A percentile compares a stretch with the other conserved stretches of the same genome.
Evolutionary conservation across 2,113 vertebrate genomes (phyloP).

Genomic region (Megaceryle torquata): DNA sequence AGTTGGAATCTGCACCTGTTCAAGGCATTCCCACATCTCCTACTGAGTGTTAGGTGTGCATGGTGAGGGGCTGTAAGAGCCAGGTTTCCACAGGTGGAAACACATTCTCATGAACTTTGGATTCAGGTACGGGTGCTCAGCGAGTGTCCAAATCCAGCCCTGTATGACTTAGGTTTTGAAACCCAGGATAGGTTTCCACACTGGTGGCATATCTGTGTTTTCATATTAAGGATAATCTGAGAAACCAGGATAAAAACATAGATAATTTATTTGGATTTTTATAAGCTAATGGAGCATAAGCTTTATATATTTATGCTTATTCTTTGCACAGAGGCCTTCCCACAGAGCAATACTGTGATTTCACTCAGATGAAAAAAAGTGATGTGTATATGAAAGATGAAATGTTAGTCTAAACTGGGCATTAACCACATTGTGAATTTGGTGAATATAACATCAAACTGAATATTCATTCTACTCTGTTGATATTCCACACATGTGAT

Average conservation of each 20-base stretch:
- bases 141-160: background rate
- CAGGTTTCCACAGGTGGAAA: background rate
- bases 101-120: background rate
- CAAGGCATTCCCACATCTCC: background rate
- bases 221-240: background rate
- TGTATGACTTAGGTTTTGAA: background rate
- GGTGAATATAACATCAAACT: background rate
- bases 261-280: background rate
- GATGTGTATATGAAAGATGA: constrained; percentile 74
- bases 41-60: background rate
- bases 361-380: constrained; percentile 71
- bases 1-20: no score
- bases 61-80: background rate
- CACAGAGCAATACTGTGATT: constrained; percentile 49
- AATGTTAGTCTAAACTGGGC: constrained; percentile 63
- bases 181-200: background rate
- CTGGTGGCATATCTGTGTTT: background rate
- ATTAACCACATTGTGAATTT: background rate
- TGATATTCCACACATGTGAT: background rate
- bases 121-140: background rate
- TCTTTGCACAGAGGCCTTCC: constrained; percentile 64
- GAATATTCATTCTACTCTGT: background rate
- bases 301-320: background rate
- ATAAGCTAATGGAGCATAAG: background rate
- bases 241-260: background rate